phyloP scores from a whole-genome alignment of 1,140 invertebrate genomes.

The Drosophila baimaii region DNA sequence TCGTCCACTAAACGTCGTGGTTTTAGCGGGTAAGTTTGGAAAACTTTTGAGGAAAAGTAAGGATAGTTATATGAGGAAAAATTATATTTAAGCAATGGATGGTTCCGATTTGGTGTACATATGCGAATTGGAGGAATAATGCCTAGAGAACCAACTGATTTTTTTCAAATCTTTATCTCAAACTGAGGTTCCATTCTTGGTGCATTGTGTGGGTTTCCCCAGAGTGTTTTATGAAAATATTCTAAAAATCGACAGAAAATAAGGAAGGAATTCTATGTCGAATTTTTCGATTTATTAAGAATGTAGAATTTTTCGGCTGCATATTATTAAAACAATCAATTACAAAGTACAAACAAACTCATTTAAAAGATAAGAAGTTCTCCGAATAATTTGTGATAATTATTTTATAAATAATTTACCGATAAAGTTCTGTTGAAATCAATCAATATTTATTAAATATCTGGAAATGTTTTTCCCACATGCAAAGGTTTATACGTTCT shows the following conservation, averaged over 20 bases:
- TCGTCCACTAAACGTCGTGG: conserved; percentile 88
- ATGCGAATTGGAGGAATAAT: not conserved
- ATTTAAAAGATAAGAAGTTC: not conserved
- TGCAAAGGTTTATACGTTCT: not conserved
- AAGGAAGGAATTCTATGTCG: not conserved
- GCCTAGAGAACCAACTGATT: not conserved
- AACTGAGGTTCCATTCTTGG: not conserved
- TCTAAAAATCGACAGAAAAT: not conserved
- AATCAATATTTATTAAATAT: no score
- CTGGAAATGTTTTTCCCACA: not conserved
- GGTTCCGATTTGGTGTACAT: not conserved
- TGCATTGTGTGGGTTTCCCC: not conserved
- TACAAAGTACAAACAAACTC: not conserved
- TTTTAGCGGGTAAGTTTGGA: conserved; percentile 91
- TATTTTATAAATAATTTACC: not conserved
- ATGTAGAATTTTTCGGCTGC: not conserved
- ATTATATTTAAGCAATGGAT: no score
- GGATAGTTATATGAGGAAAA: not conserved
- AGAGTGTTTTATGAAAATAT: not conserved
- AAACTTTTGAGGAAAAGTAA: no score
- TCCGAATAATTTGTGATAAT: not conserved
- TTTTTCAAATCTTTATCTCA: not conserved
- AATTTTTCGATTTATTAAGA: not conserved
- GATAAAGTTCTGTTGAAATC: not conserved
- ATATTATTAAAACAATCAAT: not conserved